phyloP scores from a whole-genome alignment of 2,888 invertebrate genomes.

The Trichacis sp. region DNA sequence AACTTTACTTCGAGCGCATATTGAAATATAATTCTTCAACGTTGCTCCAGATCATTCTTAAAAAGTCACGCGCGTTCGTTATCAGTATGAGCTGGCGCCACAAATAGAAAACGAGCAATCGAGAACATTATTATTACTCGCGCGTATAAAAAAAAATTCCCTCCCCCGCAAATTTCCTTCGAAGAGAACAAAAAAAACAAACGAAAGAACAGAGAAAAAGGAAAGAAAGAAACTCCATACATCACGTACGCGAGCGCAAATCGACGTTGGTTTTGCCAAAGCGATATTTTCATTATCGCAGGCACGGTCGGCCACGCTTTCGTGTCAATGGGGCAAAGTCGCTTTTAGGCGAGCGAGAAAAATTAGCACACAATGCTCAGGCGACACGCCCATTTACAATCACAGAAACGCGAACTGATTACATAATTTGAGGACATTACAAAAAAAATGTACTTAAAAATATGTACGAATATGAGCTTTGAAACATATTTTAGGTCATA shows the following conservation, averaged over 20 bases:
- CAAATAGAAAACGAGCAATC: conserved; percentile 11
- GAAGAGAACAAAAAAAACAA: conserved; percentile 1
- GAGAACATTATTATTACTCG: conserved; percentile 1
- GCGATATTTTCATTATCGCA: neutral
- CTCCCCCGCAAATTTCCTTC: neutral
- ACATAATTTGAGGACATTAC: conserved; percentile 26
- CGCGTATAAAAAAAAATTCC: conserved; percentile 1
- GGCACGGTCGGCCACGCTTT: neutral
- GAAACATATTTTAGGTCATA: too few species aligned
- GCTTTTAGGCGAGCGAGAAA: conserved; percentile 21
- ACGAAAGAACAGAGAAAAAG: neutral
- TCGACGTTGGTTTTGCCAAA: neutral
- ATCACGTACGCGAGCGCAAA: conserved; percentile 3
- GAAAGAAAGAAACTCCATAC: too few species aligned
- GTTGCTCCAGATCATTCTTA: neutral
- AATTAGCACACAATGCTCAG: conserved; percentile 56
- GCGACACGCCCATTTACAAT: conserved; percentile 50
- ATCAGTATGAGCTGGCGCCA: conserved; percentile 5
- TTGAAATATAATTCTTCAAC: too few species aligned
- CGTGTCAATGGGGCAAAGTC: conserved; percentile 3
- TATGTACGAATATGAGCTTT: too few species aligned
- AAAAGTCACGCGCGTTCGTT: conserved; percentile 1
- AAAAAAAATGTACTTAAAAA: neutral
- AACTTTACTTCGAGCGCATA: too few species aligned
- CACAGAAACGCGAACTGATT: conserved; percentile 43